Evolutionary conservation across 2,888 invertebrate species (phyloP).

Genomic region (Tetheella fluctuosa): DNA sequence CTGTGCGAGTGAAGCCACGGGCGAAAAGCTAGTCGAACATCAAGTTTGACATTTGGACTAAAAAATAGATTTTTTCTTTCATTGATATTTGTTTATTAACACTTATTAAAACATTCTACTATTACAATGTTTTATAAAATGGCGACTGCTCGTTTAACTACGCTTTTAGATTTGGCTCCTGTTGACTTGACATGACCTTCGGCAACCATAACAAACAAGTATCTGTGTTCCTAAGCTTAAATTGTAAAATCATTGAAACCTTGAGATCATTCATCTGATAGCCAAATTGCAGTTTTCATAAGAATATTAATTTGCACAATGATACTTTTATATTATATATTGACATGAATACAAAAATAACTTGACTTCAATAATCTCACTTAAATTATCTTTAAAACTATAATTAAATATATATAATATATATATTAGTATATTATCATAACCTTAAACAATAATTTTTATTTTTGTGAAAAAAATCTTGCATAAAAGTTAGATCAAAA

Average conservation of each 20-base stretch:
- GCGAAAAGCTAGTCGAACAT: too few species aligned
- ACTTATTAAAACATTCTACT: constrained; percentile 75
- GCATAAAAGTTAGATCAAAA: too few species aligned
- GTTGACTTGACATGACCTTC: constrained; percentile 43
- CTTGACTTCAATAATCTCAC: constrained; percentile 73
- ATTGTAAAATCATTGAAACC: constrained; percentile 42
- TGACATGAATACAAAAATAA: constrained; percentile 74
- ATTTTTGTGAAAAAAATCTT: constrained; percentile 20
- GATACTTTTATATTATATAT: constrained; percentile 22
- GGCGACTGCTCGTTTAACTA: constrained; percentile 62
- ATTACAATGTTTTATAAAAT: constrained; percentile 73
- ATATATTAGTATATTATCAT: constrained; percentile 39
- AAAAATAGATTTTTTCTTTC: too few species aligned
- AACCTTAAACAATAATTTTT: constrained; percentile 20
- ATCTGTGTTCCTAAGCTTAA: constrained; percentile 36
- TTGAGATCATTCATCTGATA: constrained; percentile 57
- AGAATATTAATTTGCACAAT: constrained; percentile 21
- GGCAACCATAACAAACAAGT: constrained; percentile 42
- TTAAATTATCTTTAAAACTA: constrained; percentile 63
- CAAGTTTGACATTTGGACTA: too few species aligned
- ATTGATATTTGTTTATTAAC: constrained; percentile 74
- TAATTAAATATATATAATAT: constrained; percentile 43
- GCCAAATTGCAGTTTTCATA: constrained; percentile 12
- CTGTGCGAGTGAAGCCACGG: too few species aligned
- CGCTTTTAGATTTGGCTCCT: constrained; percentile 55